Percentiles rank a stretch among this genome's conserved stretches.
phyloP scores from a whole-genome alignment of 2,888 invertebrate species.

The Leuctra nigra region DNA sequence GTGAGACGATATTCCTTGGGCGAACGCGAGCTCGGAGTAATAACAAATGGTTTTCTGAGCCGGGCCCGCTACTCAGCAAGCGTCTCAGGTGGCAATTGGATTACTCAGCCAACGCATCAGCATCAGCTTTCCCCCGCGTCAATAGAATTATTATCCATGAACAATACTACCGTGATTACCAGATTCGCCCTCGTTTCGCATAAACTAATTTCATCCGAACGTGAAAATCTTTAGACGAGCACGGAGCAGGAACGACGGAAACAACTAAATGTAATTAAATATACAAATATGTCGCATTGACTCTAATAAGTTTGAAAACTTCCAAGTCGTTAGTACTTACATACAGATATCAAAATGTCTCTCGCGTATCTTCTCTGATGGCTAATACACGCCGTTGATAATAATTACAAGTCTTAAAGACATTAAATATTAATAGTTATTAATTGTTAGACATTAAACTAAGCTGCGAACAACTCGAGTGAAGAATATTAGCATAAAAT shows the following conservation, averaged over 20 bases:
- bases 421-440: slow-evolving; percentile 18
- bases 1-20: no score
- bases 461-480: background rate
- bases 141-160: no score
- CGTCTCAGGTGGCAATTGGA: no score
- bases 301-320: slow-evolving; percentile 14
- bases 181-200: no score
- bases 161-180: no score
- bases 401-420: slow-evolving; percentile 8
- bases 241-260: background rate
- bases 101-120: no score
- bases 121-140: no score
- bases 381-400: background rate
- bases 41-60: no score
- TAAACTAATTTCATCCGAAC: background rate
- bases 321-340: slow-evolving; percentile 10
- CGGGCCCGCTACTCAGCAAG: no score
- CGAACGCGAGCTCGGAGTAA: no score
- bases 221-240: background rate
- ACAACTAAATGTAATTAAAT: slow-evolving; percentile 11
- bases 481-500: slow-evolving; percentile 13
- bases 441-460: slow-evolving; percentile 16
- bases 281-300: slow-evolving; percentile 10
- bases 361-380: slow-evolving; percentile 7
- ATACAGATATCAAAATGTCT: slow-evolving; percentile 12